A percentile compares a stretch with the other conserved stretches of the same genome.
phyloP scores from a whole-genome alignment of 2,797 vertebrate genomes.

The Crocodylus rhombifer region DNA sequence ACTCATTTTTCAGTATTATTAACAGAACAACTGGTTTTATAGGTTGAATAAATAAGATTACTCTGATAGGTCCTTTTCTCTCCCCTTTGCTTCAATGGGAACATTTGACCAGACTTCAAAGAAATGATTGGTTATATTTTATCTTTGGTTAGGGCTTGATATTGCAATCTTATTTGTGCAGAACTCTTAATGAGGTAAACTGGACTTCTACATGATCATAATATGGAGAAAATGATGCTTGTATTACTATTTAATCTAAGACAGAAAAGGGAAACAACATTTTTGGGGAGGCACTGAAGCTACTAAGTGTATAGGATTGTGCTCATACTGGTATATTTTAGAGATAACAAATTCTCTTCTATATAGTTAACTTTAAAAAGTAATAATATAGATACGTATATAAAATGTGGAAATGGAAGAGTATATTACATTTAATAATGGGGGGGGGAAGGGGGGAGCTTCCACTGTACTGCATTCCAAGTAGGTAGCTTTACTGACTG shows the following conservation, averaged over 20 bases:
- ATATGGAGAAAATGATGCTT: neutral
- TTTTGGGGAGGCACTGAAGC: neutral
- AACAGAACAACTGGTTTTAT: neutral
- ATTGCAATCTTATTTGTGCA: neutral
- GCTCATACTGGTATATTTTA: neutral
- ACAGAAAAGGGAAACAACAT: neutral
- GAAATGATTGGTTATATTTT: neutral
- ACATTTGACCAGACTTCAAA: neutral
- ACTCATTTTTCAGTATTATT: slow-evolving; percentile 33
- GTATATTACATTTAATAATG: neutral
- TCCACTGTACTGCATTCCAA: slow-evolving; percentile 83
- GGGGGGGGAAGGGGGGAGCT: slow-evolving; percentile 41
- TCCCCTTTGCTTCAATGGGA: neutral
- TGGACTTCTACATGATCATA: neutral
- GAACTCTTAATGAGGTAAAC: neutral
- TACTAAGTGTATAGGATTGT: neutral
- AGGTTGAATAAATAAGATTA: slow-evolving; percentile 30
- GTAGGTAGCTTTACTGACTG: slow-evolving; percentile 74
- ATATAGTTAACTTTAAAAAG: too few relatives aligned
- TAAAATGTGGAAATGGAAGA: too few relatives aligned
- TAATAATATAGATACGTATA: too few relatives aligned
- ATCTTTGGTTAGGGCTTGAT: neutral
- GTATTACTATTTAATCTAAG: neutral
- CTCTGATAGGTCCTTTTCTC: neutral
- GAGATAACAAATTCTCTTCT: neutral